Base-by-base conservation (phyloP, 2,113 vertebrate genomes). In the Lanius ludovicianus region DNA sequence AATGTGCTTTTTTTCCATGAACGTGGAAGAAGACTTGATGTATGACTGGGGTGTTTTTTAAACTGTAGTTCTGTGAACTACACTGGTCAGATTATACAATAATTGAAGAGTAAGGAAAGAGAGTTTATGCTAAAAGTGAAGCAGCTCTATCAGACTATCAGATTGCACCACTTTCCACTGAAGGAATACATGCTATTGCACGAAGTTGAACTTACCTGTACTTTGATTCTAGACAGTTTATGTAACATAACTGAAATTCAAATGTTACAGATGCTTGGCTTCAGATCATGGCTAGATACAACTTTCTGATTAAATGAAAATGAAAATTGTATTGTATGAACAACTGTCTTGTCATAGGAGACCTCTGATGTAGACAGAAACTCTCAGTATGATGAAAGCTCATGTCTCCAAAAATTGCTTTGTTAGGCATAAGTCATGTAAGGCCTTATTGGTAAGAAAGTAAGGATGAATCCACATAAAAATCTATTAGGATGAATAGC, bases 161-260 rank as follows among this genome's bases (percentile, higher is more conserved):
- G 56, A 83, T 68, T 42, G 55, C 21, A 24, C 13, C 33, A 22
- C 39, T 74, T 89, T 41, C 33, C 55, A 25, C 59, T 81, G 37
- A 37, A 87, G 49, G 76, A 65, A 62, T 15, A 5, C 4, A 2
- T 12, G 44, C 25, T 52, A 0, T 92, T 95, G 92, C 90, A 90
- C 67, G 56, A 93, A 86, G 84, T 95, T 93, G 55, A 94, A 96
- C 88, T 95, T 78, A 42, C 49, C 67, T 91, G 49, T 93, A 71
- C 96, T 97, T 95, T 90, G 18, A 47, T 94, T 83, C 39, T 65
- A 88, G 90, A 96, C 75, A 95, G 83, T 94, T 97, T 90, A 71
- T 94, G 79, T 94, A 88, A 70, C 41, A 28, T 82, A 57, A 89
- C 92, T 87, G 23, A 81, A 60, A 97, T 95, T 97, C 59, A 42